Conservation (phyloP, 2,797 vertebrate species). For the Sciurus vulgaris region DNA sequence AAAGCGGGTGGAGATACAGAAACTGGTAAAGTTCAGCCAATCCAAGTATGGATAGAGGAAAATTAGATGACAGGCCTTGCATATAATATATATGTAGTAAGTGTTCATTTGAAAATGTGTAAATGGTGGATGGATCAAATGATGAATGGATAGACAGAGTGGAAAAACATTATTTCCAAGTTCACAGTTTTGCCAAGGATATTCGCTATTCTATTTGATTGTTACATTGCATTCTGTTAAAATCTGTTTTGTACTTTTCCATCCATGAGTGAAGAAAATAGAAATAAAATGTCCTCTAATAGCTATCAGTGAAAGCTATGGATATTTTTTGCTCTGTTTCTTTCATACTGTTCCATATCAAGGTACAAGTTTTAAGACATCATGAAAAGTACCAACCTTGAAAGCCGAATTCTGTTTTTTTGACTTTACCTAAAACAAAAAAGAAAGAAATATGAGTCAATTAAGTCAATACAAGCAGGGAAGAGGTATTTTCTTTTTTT, state of each 20-base stretch:
- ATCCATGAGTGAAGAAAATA: constrained; percentile 20
- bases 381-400: constrained; percentile 78
- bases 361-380: background rate
- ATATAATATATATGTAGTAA: background rate
- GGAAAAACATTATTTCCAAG: background rate
- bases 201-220: background rate
- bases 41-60: background rate
- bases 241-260: constrained; percentile 11
- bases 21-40: background rate
- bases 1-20: background rate
- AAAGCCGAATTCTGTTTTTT: constrained; percentile 73
- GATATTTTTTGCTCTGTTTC: background rate
- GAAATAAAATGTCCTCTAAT: constrained; percentile 14
- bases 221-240: background rate
- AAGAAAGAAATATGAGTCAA: constrained; percentile 59
- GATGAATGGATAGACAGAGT: background rate
- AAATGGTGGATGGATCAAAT: background rate
- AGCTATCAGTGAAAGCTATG: background rate
- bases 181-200: background rate
- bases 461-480: background rate
- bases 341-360: constrained; percentile 60
- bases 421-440: constrained; percentile 70
- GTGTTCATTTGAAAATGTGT: background rate
- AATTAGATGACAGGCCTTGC: background rate
- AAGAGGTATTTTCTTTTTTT: background rate